Evolutionary conservation across 2,113 vertebrate species (phyloP).

Genomic region (Perccottus glenii): DNA sequence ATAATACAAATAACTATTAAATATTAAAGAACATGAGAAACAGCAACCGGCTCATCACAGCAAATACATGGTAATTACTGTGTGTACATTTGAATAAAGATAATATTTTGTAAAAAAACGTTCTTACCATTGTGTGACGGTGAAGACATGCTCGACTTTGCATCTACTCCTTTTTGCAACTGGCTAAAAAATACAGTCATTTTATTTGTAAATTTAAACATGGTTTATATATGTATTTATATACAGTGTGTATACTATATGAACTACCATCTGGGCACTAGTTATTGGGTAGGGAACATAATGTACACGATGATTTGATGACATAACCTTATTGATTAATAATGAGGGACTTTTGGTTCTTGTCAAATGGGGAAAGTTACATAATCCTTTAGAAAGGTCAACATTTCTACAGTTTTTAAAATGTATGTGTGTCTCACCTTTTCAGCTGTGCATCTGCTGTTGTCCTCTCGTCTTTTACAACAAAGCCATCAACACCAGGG

Average conservation of each 20-base stretch:
- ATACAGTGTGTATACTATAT: too few species aligned
- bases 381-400: background rate
- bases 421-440: conserved; percentile 78
- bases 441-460: conserved; percentile 72
- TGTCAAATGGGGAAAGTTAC: background rate
- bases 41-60: too few species aligned
- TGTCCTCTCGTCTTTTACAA: conserved; percentile 69
- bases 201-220: too few species aligned
- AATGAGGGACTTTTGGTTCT: background rate
- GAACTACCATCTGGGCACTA: too few species aligned
- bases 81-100: too few species aligned
- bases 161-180: conserved; percentile 69
- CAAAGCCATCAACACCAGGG: conserved; percentile 81
- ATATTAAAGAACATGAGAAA: too few species aligned
- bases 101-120: background rate
- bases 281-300: too few species aligned
- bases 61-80: too few species aligned
- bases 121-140: conserved; percentile 75
- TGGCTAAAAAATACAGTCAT: conserved; percentile 69
- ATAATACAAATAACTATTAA: background rate
- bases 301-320: too few species aligned
- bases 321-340: too few species aligned
- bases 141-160: conserved; percentile 63
- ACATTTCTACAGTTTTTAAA: too few species aligned
- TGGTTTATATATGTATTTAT: too few species aligned